phyloP scores from a whole-genome alignment of 2,888 invertebrate species.

The Dolichopus griseipennis region DNA sequence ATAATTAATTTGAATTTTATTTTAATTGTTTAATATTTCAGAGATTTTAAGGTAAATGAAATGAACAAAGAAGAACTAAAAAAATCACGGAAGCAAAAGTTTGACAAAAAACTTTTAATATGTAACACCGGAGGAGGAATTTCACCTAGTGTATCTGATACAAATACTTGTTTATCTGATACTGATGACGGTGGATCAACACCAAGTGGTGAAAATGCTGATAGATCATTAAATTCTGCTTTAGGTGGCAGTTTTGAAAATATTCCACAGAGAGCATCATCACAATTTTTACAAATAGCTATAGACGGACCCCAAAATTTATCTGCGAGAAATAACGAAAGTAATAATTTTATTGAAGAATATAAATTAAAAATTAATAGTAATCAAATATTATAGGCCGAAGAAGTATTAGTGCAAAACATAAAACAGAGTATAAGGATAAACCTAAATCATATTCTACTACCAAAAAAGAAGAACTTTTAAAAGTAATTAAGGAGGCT shows the following conservation, averaged over 20 bases:
- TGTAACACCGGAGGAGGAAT: background rate
- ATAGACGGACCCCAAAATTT: conserved; percentile 40
- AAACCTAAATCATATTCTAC: conserved; percentile 42
- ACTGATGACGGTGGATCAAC: conserved; percentile 69
- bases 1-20: conserved; percentile 12
- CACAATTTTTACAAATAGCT: conserved; percentile 41
- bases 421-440: conserved; percentile 41
- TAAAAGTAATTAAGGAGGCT: conserved; percentile 74
- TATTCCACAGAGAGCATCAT: conserved; percentile 36
- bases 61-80: conserved; percentile 79
- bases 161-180: conserved; percentile 61
- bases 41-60: conserved; percentile 79
- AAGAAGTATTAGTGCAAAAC: conserved; percentile 58
- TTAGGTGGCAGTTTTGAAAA: conserved; percentile 67
- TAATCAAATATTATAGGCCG: conserved; percentile 37
- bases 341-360: conserved; percentile 27
- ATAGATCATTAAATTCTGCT: conserved; percentile 55
- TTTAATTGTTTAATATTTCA: conserved; percentile 33
- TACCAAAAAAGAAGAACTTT: conserved; percentile 60
- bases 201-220: conserved; percentile 72
- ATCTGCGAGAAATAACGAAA: conserved; percentile 38
- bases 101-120: conserved; percentile 43
- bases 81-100: conserved; percentile 59
- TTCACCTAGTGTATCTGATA: conserved; percentile 29
- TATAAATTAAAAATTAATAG: background rate